phyloP scores from a whole-genome alignment of 2,113 vertebrate species.

The Burhinus oedicnemus region DNA sequence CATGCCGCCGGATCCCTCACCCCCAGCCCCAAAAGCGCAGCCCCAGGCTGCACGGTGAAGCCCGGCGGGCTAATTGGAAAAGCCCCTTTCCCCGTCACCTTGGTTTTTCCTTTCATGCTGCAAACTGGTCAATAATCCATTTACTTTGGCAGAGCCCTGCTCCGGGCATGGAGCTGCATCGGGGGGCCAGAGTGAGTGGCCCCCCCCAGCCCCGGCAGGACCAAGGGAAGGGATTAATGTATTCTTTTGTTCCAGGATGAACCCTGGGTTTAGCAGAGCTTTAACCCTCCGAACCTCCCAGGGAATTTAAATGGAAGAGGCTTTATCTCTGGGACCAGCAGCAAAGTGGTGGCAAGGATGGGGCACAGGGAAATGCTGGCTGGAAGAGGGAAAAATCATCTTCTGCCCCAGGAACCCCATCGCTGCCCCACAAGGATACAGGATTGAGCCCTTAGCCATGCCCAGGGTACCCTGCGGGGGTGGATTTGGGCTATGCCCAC shows the following conservation, averaged over 20 bases:
- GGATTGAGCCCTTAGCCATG: neutral
- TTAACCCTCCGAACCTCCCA: neutral
- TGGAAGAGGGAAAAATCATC: neutral
- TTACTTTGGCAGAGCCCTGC: constrained; percentile 4
- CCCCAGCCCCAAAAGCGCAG: neutral
- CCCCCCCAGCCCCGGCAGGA: neutral
- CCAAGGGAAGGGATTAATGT: neutral
- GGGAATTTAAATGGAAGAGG: neutral
- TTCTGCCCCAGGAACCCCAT: neutral
- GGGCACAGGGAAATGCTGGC: neutral
- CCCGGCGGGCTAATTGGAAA: neutral
- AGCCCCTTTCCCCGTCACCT: neutral
- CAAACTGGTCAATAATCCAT: constrained; percentile 52
- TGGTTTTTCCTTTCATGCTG: neutral
- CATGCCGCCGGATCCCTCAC: neutral
- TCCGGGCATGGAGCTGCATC: neutral
- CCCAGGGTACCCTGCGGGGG: neutral
- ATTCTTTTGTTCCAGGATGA: constrained; percentile 45
- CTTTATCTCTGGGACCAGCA: neutral
- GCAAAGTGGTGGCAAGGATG: neutral
- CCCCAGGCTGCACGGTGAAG: neutral
- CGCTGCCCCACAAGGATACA: rapidly evolving
- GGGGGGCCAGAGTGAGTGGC: neutral
- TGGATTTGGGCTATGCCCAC: neutral
- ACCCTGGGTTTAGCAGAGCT: neutral